A percentile compares a stretch with the other conserved stretches of the same genome.
Evolutionary conservation across 2,888 invertebrate species (phyloP).

Genomic region (Amphipoea oculea): DNA sequence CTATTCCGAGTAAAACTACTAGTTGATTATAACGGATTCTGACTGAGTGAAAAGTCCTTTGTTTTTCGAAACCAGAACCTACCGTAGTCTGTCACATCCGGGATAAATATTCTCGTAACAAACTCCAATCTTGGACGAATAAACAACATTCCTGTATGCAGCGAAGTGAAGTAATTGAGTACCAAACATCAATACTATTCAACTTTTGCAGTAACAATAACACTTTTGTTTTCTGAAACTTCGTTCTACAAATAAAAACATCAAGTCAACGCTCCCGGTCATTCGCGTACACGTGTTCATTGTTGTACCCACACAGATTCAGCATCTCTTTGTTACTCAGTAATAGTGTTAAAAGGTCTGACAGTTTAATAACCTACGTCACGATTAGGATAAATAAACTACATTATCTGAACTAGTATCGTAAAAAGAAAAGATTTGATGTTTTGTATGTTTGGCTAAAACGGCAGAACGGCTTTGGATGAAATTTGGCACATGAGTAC

Average conservation of each 20-base stretch:
- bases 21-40: background rate
- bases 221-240: conserved; percentile 6
- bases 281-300: conserved; percentile 4
- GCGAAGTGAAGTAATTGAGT: conserved; percentile 1
- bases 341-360: conserved; percentile 34
- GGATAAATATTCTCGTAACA: background rate
- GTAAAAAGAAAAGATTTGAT: no score
- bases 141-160: conserved; percentile 1
- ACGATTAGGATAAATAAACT: conserved; percentile 30
- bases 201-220: conserved; percentile 4
- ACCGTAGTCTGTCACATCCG: background rate
- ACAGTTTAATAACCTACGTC: conserved; percentile 42
- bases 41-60: background rate
- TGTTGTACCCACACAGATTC: conserved; percentile 24
- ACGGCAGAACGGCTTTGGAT: background rate
- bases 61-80: background rate
- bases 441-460: background rate
- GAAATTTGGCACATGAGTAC: no score
- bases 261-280: conserved; percentile 12
- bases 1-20: background rate
- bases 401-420: conserved; percentile 1
- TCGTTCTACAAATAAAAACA: background rate
- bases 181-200: background rate
- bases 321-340: conserved; percentile 34
- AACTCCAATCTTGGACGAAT: background rate